Evolutionary conservation across 92 coral and sea anemone genomes (phyloP).

Genomic region (Porites evermanni): DNA sequence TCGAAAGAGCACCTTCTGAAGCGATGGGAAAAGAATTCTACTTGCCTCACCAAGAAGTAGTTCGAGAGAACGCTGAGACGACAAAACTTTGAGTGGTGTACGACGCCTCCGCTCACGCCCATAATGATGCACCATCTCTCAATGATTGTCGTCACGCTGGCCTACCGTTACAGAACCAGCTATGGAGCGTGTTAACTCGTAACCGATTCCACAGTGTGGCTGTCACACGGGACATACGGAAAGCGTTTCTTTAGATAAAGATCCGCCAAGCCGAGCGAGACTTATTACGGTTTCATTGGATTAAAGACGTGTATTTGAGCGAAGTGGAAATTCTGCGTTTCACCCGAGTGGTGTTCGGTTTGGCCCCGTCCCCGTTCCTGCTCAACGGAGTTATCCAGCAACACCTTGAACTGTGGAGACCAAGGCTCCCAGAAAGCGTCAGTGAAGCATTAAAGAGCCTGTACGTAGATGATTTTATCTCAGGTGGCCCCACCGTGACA

Average conservation of each 20-base stretch:
- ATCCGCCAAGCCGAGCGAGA: conserved; percentile 61
- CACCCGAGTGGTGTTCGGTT: conserved; percentile 60
- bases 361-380: conserved; percentile 68
- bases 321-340: conserved; percentile 62
- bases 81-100: conserved; percentile 71
- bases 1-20: conserved; percentile 59
- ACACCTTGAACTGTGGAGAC: conserved; percentile 50
- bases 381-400: conserved; percentile 57
- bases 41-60: conserved; percentile 66
- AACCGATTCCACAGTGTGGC: conserved; percentile 66
- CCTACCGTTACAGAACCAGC: conserved; percentile 61
- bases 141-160: conserved; percentile 70
- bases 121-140: conserved; percentile 59
- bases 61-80: conserved; percentile 63
- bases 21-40: conserved; percentile 57
- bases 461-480: conserved; percentile 68
- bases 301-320: conserved; percentile 30
- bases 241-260: conserved; percentile 63
- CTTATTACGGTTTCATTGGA: conserved; percentile 70
- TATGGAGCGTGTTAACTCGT: conserved; percentile 61
- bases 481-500: conserved; percentile 43
- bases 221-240: conserved; percentile 47
- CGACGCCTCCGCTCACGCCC: conserved; percentile 66
- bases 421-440: conserved; percentile 49
- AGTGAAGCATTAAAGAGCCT: conserved; percentile 36